Evolutionary conservation across 2,113 vertebrate species (phyloP), one percentile per base, ranked within the genome.

Genomic region (Pardalotus punctatus): DNA sequence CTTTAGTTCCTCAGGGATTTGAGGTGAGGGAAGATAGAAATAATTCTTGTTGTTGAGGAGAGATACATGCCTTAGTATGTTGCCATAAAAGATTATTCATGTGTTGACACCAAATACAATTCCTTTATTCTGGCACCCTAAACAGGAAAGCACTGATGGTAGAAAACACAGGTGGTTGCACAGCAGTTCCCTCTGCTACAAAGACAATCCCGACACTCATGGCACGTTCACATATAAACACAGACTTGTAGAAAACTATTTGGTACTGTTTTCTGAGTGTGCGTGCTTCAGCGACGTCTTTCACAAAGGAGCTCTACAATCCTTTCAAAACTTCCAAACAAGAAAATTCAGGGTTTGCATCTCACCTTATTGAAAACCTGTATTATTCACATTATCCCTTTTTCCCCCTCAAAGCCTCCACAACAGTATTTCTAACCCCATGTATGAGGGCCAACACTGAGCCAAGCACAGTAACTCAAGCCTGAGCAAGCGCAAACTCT

Each of bases 391-490:
- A n/a, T 21, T 23, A 22, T 51, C 53, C 50, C 38, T 16, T 31
- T 50, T 81, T 69, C n/a, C 22, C 70, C 14, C 43, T 89, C 57
- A 40, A 76, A 93, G 77, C 42, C 53, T 57, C 58, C 82, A 61
- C 29, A 64, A 31, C 19, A 29, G 35, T 4, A 54, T 35, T 81
- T 38, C 64, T 57, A 88, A 81, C 5, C 14, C 27, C n/a, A n/a
- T 1, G 0, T 3, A 35, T 0, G 0, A 48, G 27, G n/a, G 38
- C 38, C 60, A 82, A n/a, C 11, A 64, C 61, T 25, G 48, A 90
- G 71, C 38, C 58, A 61, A 82, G 23, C 23, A 77, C 42, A 38
- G 35, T 4, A 74, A 87, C 36, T 56, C 57, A 28, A n/a, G 21
- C 35, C 35, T 2, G 1, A 81, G 62, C 21, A 82, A 83, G 40